Evolutionary conservation across 2,888 invertebrate species (phyloP).

Genomic region (Spilosoma lubricipeda): DNA sequence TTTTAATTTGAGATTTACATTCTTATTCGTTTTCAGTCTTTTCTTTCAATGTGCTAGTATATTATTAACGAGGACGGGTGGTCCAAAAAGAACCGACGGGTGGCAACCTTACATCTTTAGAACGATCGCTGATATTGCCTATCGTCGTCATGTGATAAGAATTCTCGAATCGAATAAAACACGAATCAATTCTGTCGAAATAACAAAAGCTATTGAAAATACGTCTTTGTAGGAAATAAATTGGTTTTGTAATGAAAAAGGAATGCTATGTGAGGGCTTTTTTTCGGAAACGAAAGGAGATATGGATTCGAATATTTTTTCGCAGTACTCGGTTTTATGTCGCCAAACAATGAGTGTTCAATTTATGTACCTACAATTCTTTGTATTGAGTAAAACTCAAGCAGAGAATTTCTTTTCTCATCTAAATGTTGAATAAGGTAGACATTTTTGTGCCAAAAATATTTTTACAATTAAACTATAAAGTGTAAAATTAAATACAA

Average conservation of each 20-base stretch:
- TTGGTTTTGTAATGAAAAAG: conserved; percentile 59
- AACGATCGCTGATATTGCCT: conserved; percentile 63
- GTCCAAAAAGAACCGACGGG: conserved; percentile 54
- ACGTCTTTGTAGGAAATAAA: conserved; percentile 62
- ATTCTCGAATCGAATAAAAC: conserved; percentile 67
- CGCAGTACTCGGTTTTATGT: conserved; percentile 13
- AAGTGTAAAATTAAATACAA: too few relatives aligned
- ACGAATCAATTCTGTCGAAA: conserved; percentile 63
- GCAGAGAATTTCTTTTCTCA: neutral
- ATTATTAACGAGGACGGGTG: neutral
- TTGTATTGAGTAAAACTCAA: conserved; percentile 9
- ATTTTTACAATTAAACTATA: neutral
- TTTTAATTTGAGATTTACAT: neutral
- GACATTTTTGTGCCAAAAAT: neutral
- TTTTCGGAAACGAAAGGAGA: conserved; percentile 35
- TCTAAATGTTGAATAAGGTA: neutral
- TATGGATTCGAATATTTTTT: conserved; percentile 25
- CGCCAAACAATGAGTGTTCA: conserved; percentile 19
- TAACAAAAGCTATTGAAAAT: conserved; percentile 64
- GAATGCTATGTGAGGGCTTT: conserved; percentile 34
- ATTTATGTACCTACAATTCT: conserved; percentile 8
- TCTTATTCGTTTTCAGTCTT: neutral
- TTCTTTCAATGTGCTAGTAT: neutral
- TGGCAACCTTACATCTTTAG: conserved; percentile 60
- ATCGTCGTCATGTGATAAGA: conserved; percentile 71